Base-by-base conservation (phyloP, 1,140 invertebrate genomes). In the Bombus terrestris region DNA sequence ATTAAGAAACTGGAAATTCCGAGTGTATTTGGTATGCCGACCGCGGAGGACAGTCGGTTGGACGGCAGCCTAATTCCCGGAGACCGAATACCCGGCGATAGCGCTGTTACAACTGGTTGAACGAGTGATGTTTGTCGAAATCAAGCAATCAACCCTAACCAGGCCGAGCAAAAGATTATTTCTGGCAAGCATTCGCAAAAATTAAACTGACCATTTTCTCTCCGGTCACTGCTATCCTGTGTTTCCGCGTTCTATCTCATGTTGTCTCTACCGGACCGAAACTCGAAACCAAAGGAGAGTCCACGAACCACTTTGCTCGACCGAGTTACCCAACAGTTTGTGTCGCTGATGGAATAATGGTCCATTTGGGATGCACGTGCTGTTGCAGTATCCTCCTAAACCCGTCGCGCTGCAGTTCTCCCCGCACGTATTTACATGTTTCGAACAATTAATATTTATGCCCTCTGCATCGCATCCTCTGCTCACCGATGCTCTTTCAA, bases 331-430 rank as follows among this genome's bases (percentile, higher is more conserved):
- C 92, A 92, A 93, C 93, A 94, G 92, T 94, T 94, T 93, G 93
- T 92, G 91, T 91, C 91, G 91, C 93, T 93, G 93, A 94, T 95
- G 93, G 93, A 94, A 95, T 95, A 95, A 95, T 95, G 92, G 93
- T 94, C 93, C 92, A 94, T 95, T 94, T 94, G 91, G 93, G 92
- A 94, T 95, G 94, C 93, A 94, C 93, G 92, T 93, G 92, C 89
- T 93, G 92, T 94, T 91, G 89, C 89, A 88, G 88, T 84, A 81
- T 84, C 86, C 86, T 89, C 83, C 86, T 86, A 73, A 84, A 85
- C 74, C 59, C 82, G 82, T 82, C 86, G 69, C 75, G 76, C 69
- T 73, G 47, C 72, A 80, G 72, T 77, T 84, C 86, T 75, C 80
- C 47, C 90, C 86, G 85, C 86, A 87, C 84, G 91, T 94, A 94